Conservation (phyloP, 1,140 invertebrate genomes). For the Mercenaria mercenaria region DNA sequence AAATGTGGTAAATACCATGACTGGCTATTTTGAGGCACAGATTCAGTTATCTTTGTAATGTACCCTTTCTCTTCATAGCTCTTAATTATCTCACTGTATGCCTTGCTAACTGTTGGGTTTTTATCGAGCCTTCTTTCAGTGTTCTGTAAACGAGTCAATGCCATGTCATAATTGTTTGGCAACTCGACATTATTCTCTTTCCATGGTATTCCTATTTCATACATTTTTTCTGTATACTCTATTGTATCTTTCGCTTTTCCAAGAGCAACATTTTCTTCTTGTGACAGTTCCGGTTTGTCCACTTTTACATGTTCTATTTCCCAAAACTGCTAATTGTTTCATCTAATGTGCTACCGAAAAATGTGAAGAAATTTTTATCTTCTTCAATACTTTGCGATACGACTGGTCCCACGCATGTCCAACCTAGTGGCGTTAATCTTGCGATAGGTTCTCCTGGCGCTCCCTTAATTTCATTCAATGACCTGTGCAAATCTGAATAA, state of each 20-base stretch:
- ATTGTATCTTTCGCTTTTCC: not conserved
- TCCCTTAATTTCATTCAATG: constrained; percentile 5
- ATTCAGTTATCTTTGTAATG: too few species aligned
- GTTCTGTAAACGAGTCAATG: too few species aligned
- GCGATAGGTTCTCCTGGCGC: not conserved
- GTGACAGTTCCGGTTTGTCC: not conserved
- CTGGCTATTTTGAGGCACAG: too few species aligned
- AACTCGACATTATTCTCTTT: too few species aligned
- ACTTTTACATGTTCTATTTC: not conserved
- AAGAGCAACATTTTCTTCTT: not conserved
- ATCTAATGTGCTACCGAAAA: not conserved
- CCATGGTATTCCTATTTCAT: constrained; percentile 44
- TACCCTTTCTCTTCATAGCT: too few species aligned
- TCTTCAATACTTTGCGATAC: not conserved
- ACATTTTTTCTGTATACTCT: not conserved
- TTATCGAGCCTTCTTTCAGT: too few species aligned
- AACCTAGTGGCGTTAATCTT: constrained; percentile 5
- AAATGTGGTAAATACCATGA: too few species aligned
- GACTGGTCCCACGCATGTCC: constrained; percentile 39
- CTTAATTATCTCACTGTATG: too few species aligned
- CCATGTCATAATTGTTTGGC: too few species aligned
- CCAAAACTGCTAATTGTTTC: constrained; percentile 6
- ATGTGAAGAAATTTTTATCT: too few species aligned
- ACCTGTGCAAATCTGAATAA: constrained; percentile 3
- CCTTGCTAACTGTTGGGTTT: too few species aligned